Base-by-base conservation (phyloP, 1,140 invertebrate genomes). In the Zaprionus camerounensis region DNA sequence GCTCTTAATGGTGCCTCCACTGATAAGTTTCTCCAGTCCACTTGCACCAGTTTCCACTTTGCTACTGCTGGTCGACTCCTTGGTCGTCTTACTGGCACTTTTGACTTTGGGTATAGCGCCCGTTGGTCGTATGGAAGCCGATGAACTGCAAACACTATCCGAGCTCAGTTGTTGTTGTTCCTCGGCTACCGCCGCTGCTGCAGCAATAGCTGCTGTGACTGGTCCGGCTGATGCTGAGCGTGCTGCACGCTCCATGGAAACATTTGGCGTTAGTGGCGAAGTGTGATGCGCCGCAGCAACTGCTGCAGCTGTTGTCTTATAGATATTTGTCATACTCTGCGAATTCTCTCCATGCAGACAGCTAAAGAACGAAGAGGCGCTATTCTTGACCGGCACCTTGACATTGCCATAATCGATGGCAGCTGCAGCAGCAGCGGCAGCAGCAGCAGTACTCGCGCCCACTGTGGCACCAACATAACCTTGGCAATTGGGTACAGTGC, bases 301-400 rank as follows among this genome's bases (percentile, higher is more conserved):
- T 1, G 74, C 67, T 17, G 74, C 76, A 2, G 76, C 80, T 2
- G 90, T 78, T 0, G 90, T 90, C 13, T 92, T 91, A 49, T 92
- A 92, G 13, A 93, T 93, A 46, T 92, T 93, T 5, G 80, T 93
- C 92, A 93, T 93, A 15, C 92, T 93, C 74, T 93, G 92, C 4
- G 92, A 92, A 36, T 93, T 93, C 55, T 93, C 92, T 15, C 92
- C 91, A 26, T 93, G 91, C 63, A 93, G 68, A 51, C 92, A 93
- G 51, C 92, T 93, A 34, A 93, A 93, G 61, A 93, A 92, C 7
- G 91, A 92, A 2, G 90, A 92, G 13, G 91, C 79, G 61, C 91
- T 92, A 17, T 92, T 92, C 46, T 92, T 92, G 0, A 92, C 92
- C 9, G 71, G 84, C 38, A 90, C 92, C 66, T 79, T 91, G 0